Evolutionary conservation across 2,888 invertebrate species (phyloP), one percentile per base, ranked within the genome.

Genomic region (Andrena flavipes): DNA sequence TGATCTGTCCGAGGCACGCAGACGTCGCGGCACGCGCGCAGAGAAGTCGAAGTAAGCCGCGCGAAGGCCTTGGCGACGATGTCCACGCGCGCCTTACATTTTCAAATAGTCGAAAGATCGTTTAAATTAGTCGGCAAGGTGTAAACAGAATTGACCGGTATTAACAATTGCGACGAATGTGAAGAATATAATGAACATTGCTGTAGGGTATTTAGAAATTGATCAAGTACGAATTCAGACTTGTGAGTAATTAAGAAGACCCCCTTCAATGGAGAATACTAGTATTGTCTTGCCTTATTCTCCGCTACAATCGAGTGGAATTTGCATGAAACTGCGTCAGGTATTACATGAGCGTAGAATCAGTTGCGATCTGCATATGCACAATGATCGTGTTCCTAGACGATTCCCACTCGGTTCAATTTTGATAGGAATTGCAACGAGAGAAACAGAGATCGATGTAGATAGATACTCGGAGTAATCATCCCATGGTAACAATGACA

Each of bases 61-160:
- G 23, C 30, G 33, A 13, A 67, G 75, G 49, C 84, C 80, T 84
- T 81, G 75, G 64, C n/a, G 29, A 74, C 60, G 68, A 80, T 77
- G 62, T 72, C 59, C 62, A 35, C 23, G 16, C 76, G 42, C 72
- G 60, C 48, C 56, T 77, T 42, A 60, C 81, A 69, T 79, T 23
- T 67, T 42, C 42, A 5, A 42, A 5, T 42, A 16, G 4, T 42
- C 42, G 16, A 42, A 42, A 42, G 42, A 42, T 16, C 42, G 13
- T 42, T 42, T 13, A 16, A 42, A 42, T 16, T 16, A 42, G 42
- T 16, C 10, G 20, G 5, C 23, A 54, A 68, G 54, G 23, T 54
- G 68, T 30, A 56, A 69, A 33, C 33, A n/a, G 26, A 13, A 60
- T 23, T 16, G 23, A n/a, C 42, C 42, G 16, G 16, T 49, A 48